A percentile compares a stretch with the other conserved stretches of the same genome.
Evolutionary conservation across 2,113 vertebrate genomes (phyloP).

Genomic region (Tragelaphus strepsiceros): DNA sequence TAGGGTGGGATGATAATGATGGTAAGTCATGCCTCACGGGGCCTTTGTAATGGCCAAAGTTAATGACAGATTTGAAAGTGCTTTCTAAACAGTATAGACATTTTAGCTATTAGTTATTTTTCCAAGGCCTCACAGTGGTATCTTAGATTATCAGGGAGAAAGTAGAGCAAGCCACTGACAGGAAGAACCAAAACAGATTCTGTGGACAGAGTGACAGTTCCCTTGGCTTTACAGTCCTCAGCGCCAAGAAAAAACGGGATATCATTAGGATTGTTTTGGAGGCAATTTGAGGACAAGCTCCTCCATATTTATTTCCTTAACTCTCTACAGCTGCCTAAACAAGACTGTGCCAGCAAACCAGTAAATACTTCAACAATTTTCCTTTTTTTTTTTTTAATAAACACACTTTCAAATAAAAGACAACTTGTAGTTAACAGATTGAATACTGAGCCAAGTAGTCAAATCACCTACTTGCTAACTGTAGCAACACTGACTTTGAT

Average conservation of each 20-base stretch:
- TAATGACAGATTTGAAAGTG: not conserved
- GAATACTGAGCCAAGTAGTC: slow-evolving; percentile 30
- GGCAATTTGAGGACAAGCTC: not conserved
- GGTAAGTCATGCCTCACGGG: not conserved
- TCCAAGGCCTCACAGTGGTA: not conserved
- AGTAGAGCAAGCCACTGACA: not conserved
- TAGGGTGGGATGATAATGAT: not conserved
- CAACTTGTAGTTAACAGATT: not conserved
- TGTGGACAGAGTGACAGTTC: not conserved
- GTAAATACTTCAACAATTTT: not conserved
- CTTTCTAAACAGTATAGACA: not conserved
- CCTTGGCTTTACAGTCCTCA: not conserved
- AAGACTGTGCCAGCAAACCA: not conserved
- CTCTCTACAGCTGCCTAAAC: not conserved
- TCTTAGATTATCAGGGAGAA: not conserved
- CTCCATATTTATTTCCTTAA: not conserved
- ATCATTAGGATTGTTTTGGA: not conserved
- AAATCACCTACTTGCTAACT: not conserved
- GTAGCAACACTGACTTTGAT: not conserved
- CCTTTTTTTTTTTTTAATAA: not conserved
- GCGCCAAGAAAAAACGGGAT: not conserved
- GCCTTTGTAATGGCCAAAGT: not conserved
- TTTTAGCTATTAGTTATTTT: not conserved
- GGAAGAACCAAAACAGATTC: not conserved
- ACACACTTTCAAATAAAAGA: not conserved